Percentiles rank a stretch among this genome's conserved stretches.
These are phyloP conservation scores for Ondatra zibethicus DNA, from an alignment of 2,113 vertebrate species.

Conservation along the genomic window DNA sequence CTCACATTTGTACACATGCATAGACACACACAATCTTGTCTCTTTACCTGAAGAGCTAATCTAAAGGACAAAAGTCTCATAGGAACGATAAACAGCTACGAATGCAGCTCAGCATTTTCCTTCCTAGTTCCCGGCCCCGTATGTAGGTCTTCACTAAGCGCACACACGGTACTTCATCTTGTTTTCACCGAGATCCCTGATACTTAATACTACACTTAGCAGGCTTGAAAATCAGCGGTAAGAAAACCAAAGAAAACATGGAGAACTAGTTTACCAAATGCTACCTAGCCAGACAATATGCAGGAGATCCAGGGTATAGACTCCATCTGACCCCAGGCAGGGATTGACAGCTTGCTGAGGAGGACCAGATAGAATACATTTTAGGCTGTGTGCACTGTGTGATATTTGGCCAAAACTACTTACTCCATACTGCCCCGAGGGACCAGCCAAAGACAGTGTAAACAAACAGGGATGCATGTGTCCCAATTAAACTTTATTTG, in stretches of 20 bases:
- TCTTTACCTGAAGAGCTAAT: not conserved
- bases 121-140: not conserved
- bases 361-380: not conserved
- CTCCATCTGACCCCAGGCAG: not conserved
- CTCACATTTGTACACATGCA: not conserved
- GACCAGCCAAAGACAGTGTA: too few relatives aligned
- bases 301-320: not conserved
- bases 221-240: not conserved
- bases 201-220: not conserved
- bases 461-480: not conserved
- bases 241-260: conserved; percentile 33
- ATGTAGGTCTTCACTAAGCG: not conserved
- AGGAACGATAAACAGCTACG: not conserved
- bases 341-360: not conserved
- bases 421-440: not conserved
- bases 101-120: not conserved
- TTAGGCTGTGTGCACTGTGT: not conserved
- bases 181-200: not conserved
- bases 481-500: conserved; percentile 27
- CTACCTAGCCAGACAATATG: not conserved
- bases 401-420: not conserved
- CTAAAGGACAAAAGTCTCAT: not conserved
- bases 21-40: not conserved
- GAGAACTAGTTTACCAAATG: not conserved
- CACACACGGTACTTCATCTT: not conserved